Base-by-base conservation (phyloP, 2,888 invertebrate genomes). In the Andrena minutula region DNA sequence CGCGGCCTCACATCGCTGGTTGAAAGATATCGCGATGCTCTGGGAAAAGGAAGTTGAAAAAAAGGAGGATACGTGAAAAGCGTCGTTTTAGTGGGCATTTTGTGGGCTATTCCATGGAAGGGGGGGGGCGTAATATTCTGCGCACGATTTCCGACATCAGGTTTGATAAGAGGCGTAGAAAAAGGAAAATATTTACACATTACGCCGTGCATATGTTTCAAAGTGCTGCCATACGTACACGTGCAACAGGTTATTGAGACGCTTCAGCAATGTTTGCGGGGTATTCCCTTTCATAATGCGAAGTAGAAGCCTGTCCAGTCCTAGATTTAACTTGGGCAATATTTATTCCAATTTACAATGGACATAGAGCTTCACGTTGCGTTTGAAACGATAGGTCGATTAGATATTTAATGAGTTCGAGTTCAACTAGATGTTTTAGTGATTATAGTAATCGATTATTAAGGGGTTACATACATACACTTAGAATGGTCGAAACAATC, bases 171-270 rank as follows among this genome's bases (percentile, higher is more conserved):
- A 69, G 76, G 65, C 51, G 35, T 28, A 26, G 78, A 35, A 65
- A 51, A 65, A 51, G 32, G n/a, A 16, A 69, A 80, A 69, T 58
- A 58, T 68, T 74, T 79, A 41, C 70, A 41, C 28, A 49, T 74
- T 75, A 75, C 35, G 60, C 58, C n/a, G 75, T 30, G 64, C 30
- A 64, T 60, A 65, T 60, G 68, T 53, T 61, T 58, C 41, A 32
- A 56, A 76, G 32, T n/a, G 23, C 65, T 63, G 61, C n/a, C 49
- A 76, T 72, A 68, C 12, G 20, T 53, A 69, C 51, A 69, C 60
- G 47, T 20, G 76, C 82, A 83, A 83, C 82, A 83, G 76, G 81
- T 83, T 82, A 81, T 61, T 66, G 70, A 73, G 32, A 69, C 47
- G 28, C 26, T 58, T 58, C 28, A 71, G 49, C 47, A 61, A 61